phyloP scores from a whole-genome alignment of 2,888 invertebrate genomes.

The Lochmaea capreae region DNA sequence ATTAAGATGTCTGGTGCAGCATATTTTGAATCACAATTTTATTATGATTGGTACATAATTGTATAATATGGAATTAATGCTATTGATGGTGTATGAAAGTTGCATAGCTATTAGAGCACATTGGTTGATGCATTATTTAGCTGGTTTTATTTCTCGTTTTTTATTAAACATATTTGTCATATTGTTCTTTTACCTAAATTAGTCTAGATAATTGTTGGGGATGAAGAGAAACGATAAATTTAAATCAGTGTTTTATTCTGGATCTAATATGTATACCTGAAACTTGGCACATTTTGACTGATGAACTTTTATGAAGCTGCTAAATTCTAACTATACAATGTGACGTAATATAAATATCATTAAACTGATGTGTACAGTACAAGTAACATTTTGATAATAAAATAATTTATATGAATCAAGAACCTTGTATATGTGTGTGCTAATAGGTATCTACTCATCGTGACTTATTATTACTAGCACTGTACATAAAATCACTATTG shows the following conservation, averaged over 20 bases:
- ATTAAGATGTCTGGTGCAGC: not conserved
- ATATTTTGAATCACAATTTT: not conserved
- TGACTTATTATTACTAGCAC: not conserved
- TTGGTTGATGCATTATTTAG: not conserved
- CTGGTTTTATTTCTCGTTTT: too few species aligned
- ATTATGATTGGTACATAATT: not conserved
- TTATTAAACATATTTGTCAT: too few species aligned
- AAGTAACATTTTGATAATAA: not conserved
- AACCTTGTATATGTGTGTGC: too few species aligned
- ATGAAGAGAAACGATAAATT: not conserved
- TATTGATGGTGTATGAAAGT: not conserved
- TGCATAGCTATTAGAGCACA: not conserved
- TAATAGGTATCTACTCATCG: too few species aligned
- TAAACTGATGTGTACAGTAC: conserved; percentile 1
- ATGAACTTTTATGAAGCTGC: conserved; percentile 14
- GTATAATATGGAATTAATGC: not conserved
- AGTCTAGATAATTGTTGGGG: not conserved
- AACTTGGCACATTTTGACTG: conserved; percentile 19
- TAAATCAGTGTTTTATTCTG: conserved; percentile 10
- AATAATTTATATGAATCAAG: too few species aligned
- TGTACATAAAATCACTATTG: not conserved
- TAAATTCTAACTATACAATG: conserved; percentile 6
- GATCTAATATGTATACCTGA: conserved; percentile 3
- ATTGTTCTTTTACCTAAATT: too few species aligned
- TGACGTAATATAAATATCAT: not conserved